These are phyloP conservation scores for Otolemur garnettii DNA, from an alignment of 2,113 vertebrate genomes.

Conservation along the genomic window DNA sequence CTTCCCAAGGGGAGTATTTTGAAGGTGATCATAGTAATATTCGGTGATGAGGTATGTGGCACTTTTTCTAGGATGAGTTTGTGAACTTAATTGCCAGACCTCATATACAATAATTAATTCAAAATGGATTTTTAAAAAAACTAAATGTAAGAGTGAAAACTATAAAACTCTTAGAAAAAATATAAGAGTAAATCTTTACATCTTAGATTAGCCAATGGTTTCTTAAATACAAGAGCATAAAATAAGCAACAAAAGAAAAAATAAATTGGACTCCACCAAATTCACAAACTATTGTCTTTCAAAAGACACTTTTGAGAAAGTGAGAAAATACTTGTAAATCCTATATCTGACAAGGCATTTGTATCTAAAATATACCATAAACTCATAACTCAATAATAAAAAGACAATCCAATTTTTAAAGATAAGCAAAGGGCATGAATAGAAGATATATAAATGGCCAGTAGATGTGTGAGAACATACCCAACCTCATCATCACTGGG, in stretches of 20 bases:
- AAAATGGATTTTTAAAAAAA: not conserved
- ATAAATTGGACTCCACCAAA: not conserved
- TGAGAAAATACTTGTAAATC: not conserved
- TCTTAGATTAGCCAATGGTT: not conserved
- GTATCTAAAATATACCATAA: not conserved
- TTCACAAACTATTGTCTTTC: not conserved
- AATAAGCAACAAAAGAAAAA: not conserved
- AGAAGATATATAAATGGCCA: not conserved
- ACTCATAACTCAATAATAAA: not conserved
- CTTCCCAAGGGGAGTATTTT: too few species aligned
- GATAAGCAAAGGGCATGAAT: not conserved
- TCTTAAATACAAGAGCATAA: not conserved
- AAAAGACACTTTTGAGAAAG: not conserved
- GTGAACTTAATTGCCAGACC: too few species aligned
- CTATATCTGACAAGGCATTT: not conserved
- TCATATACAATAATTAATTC: not conserved
- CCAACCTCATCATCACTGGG: not conserved
- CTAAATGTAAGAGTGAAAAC: not conserved
- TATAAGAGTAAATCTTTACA: not conserved
- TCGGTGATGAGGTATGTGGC: too few species aligned
- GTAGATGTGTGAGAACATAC: not conserved
- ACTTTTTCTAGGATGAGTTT: too few species aligned
- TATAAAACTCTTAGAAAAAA: not conserved
- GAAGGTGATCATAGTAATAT: too few species aligned
- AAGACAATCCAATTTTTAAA: not conserved